phyloP scores from a whole-genome alignment of 2,797 vertebrate species.

The Podarcis lilfordi region DNA sequence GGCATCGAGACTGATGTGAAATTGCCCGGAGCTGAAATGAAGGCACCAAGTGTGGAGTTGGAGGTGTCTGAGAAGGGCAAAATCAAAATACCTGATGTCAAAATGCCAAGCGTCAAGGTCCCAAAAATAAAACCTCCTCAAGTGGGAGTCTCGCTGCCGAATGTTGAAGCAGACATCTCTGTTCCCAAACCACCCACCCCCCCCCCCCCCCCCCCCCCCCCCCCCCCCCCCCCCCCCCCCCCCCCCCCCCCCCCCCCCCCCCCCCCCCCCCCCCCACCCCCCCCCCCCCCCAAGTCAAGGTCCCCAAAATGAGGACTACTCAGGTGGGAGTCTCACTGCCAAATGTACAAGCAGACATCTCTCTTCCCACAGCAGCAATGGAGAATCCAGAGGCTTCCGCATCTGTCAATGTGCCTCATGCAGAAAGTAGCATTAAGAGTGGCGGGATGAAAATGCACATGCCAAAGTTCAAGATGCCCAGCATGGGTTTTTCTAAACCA shows the following conservation, averaged over 20 bases:
- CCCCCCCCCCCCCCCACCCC: too few species aligned
- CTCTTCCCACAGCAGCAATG: accelerated
- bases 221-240: too few species aligned
- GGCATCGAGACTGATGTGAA: too few species aligned
- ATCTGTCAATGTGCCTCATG: neutral
- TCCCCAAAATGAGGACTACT: conserved; percentile 12
- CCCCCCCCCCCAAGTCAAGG: too few species aligned
- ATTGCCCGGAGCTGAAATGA: too few species aligned
- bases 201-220: too few species aligned
- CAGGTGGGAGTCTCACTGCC: conserved; percentile 14
- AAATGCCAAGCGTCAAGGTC: conserved; percentile 2
- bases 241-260: too few species aligned
- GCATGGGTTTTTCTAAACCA: conserved; percentile 35
- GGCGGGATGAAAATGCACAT: neutral
- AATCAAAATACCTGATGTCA: accelerated
- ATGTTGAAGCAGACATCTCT: too few species aligned
- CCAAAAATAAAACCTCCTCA: neutral
- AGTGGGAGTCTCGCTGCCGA: too few species aligned
- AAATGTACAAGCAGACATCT: conserved; percentile 7
- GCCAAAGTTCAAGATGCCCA: neutral
- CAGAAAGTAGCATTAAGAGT: neutral
- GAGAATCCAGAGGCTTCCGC: neutral
- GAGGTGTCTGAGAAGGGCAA: neutral
- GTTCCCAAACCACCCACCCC: too few species aligned
- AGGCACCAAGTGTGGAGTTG: too few species aligned